Base-by-base conservation (phyloP, 2,888 invertebrate species). In the Eumacrocentrus americanus region DNA sequence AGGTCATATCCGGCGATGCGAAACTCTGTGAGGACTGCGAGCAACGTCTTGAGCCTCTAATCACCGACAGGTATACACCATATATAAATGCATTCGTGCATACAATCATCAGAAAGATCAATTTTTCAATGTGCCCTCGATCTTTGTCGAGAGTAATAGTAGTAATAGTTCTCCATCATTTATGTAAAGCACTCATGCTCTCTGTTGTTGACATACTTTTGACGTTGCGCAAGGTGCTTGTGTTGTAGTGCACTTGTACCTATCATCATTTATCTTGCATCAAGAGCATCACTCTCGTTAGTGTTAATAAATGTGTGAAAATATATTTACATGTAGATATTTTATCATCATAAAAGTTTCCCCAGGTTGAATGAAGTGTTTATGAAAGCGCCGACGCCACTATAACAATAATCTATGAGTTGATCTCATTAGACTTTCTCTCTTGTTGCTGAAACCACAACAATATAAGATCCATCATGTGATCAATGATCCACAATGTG, bases 21-120 rank as follows among this genome's bases (percentile, higher is more conserved):
- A 79, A 89, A 86, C 82, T 90, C 83, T 95, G 94, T 78, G 94
- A 94, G 82, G 95, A 95, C 77, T 95, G 95, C 79, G 94, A 94
- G 73, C 88, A 90, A 59, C 83, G 89, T 3, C 87, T 93, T 4
- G 93, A 93, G 77, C 87, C 89, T 23, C 88, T 90, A 80, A 81
- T 89, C 60, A 89, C 90, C 53, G 90, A 91, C 68, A 82, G 83
- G 82, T 84, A 70, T 69, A 70, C 58, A 12, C 18, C 37, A 38
- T 37, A 52, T 12, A 42, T 35, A 52, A 44, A 53, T 38, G 34
- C 44, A 20, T 42, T 51, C 42, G 35, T 51, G 35, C 50, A 20
- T 47, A 56, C 12, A 34, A 34, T 44, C 18, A 44, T 18, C 9
- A 14, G 25, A 52, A 52, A 52, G 38, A 52, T 52, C 40, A 38